These are phyloP conservation scores for Cichlasoma orientale DNA, from an alignment of 2,797 vertebrate genomes.

Conservation along the genomic window DNA sequence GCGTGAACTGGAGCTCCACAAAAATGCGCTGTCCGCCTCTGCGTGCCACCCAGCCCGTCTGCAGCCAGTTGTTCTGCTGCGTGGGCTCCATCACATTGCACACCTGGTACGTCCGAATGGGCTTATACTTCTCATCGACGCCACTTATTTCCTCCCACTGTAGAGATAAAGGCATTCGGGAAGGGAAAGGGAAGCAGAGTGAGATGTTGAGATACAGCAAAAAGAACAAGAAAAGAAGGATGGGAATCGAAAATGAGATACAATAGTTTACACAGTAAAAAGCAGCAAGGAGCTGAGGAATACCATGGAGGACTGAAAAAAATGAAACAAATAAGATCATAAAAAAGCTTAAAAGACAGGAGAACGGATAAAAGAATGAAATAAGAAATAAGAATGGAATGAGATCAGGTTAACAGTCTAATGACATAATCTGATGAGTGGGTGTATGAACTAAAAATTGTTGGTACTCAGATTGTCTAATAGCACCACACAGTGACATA, in stretches of 20 bases:
- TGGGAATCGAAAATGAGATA: background rate
- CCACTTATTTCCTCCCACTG: slow-evolving; percentile 99
- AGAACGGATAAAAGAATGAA: background rate
- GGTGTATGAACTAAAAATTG: slow-evolving; percentile 20
- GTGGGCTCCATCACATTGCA: slow-evolving; percentile 96
- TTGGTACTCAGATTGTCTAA: slow-evolving; percentile 4
- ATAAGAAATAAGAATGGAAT: background rate
- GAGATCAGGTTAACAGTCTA: background rate
- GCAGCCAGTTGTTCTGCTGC: slow-evolving; percentile 98
- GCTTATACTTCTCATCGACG: slow-evolving; percentile 92
- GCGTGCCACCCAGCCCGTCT: slow-evolving; percentile 92
- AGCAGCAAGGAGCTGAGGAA: background rate
- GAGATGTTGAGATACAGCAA: background rate
- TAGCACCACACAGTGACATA: slow-evolving; percentile 16
- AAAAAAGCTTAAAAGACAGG: background rate
- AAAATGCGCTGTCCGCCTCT: slow-evolving; percentile 92
- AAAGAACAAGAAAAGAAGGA: background rate
- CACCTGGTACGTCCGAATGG: slow-evolving; percentile 95
- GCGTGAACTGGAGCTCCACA: slow-evolving; percentile 95
- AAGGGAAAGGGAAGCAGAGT: background rate
- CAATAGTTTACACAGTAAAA: background rate
- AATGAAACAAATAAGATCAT: background rate
- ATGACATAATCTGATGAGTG: slow-evolving; percentile 32
- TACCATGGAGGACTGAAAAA: background rate
- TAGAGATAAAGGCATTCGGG: background rate